Evolutionary conservation across 2,113 vertebrate genomes (phyloP).

Genomic region (Tringa solitaria): DNA sequence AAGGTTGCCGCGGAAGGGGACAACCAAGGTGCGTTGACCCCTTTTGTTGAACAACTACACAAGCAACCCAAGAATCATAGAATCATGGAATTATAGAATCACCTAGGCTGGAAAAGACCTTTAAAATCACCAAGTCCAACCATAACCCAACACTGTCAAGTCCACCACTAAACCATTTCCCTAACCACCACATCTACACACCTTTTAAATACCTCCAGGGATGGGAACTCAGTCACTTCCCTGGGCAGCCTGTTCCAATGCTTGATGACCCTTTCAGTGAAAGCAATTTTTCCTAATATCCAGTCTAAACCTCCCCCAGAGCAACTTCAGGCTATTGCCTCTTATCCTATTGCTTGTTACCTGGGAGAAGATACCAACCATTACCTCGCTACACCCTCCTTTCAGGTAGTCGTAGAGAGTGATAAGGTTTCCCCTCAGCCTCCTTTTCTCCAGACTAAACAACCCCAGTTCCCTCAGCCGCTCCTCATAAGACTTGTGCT

Average conservation of each 20-base stretch:
- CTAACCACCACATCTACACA: background rate
- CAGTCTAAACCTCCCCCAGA: background rate
- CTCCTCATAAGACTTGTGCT: background rate
- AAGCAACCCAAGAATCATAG: background rate
- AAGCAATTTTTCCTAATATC: background rate
- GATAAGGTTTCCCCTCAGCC: background rate
- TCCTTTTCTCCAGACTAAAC: background rate
- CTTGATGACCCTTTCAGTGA: background rate
- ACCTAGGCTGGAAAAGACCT: background rate
- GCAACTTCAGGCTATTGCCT: background rate
- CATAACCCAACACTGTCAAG: background rate
- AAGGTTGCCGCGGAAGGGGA: background rate
- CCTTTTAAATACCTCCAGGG: background rate
- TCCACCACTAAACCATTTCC: background rate
- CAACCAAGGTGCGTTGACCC: rapidly evolving
- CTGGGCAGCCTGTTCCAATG: background rate
- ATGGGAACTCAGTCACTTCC: background rate
- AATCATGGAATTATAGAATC: background rate
- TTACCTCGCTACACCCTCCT: background rate
- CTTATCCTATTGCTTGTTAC: background rate
- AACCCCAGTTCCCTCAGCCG: background rate
- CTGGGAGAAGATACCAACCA: background rate
- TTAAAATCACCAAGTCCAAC: background rate
- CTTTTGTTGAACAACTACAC: background rate
- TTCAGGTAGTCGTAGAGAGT: background rate